phyloP scores from a whole-genome alignment of 2,113 vertebrate genomes.

The Oxyura jamaicensis region DNA sequence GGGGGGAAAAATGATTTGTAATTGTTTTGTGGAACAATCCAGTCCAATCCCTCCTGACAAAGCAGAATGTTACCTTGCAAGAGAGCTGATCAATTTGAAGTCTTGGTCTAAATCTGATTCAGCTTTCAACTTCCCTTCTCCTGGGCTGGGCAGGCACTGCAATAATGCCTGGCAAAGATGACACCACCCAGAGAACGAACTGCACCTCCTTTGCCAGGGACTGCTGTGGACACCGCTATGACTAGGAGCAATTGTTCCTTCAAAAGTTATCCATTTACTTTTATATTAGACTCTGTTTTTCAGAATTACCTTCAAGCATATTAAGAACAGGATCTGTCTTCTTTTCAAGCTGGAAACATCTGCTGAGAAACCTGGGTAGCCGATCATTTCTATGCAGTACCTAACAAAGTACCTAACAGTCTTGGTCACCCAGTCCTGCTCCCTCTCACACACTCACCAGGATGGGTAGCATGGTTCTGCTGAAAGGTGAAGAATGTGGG shows the following conservation, averaged over 20 bases:
- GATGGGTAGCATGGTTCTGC: fast-evolving
- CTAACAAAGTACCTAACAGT: not conserved
- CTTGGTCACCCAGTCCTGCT: not conserved
- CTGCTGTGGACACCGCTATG: not conserved
- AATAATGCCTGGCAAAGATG: not conserved
- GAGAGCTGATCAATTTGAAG: not conserved
- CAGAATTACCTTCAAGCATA: not conserved
- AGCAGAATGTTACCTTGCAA: not conserved
- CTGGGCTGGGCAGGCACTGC: not conserved
- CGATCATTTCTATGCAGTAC: not conserved
- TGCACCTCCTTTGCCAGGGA: not conserved
- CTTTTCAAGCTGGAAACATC: not conserved
- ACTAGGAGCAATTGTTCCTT: not conserved
- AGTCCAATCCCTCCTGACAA: not conserved
- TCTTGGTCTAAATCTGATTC: not conserved
- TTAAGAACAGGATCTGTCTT: not conserved
- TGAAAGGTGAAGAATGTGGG: not conserved
- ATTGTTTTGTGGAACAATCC: not conserved
- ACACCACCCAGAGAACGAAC: not conserved
- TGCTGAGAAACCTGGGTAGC: not conserved
- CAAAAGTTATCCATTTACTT: not conserved
- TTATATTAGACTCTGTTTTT: not conserved
- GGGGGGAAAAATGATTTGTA: not conserved
- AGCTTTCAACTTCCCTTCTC: not conserved
- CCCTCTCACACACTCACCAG: not conserved